Conservation (phyloP, 2,113 vertebrate species). For the Scytalopus superciliaris region DNA sequence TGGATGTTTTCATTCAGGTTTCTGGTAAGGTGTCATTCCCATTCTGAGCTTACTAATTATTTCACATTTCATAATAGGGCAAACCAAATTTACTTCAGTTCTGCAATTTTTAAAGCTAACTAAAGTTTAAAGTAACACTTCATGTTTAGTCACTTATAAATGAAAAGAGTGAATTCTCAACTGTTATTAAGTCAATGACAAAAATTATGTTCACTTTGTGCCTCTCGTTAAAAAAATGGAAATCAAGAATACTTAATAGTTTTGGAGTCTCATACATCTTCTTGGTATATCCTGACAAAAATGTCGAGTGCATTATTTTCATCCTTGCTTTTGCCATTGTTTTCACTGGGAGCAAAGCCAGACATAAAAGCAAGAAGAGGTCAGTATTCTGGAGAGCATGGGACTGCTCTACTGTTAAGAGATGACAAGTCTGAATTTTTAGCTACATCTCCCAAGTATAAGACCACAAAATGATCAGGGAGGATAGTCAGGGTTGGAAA, state of each 20-base stretch:
- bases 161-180: not conserved
- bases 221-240: not conserved
- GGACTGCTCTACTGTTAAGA: not conserved
- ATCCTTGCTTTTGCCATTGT: not conserved
- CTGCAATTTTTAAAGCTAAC: not conserved
- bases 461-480: not conserved
- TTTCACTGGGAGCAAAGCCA: not conserved
- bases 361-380: not conserved
- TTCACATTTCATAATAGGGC: not conserved
- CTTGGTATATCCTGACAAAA: not conserved
- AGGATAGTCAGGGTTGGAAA: not conserved
- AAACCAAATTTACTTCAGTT: not conserved
- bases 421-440: not conserved
- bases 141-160: not conserved
- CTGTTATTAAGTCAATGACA: not conserved
- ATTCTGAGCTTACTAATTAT: not conserved
- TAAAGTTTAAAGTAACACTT: not conserved
- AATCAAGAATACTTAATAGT: not conserved
- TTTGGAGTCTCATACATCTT: not conserved
- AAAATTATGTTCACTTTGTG: not conserved
- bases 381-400: not conserved
- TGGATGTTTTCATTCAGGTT: not conserved
- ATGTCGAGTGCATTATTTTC: not conserved
- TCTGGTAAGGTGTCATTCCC: not conserved
- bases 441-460: not conserved